Conservation (phyloP, 2,113 vertebrate species). For the Zootoca vivipara region DNA sequence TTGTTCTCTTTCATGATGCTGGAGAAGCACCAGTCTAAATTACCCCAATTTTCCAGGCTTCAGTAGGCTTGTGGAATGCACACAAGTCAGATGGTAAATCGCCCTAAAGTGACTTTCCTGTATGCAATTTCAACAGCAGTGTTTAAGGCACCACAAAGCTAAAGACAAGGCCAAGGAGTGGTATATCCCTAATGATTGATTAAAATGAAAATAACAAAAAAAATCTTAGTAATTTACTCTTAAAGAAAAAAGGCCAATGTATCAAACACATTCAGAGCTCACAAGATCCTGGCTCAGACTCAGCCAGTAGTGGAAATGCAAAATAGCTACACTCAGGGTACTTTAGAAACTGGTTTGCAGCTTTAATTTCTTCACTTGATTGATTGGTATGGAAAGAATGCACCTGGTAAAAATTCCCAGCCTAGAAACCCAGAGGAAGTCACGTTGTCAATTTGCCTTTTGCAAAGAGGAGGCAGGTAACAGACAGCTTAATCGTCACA, state of each 20-base stretch:
- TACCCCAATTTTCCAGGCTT: slow-evolving; percentile 32
- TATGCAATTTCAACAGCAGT: neutral
- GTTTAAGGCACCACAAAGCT: neutral
- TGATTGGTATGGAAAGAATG: slow-evolving; percentile 80
- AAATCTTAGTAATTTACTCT: neutral
- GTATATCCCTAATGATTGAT: neutral
- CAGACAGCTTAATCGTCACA: slow-evolving; percentile 28
- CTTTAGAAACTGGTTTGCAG: slow-evolving; percentile 63
- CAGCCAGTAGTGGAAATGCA: slow-evolving; percentile 54
- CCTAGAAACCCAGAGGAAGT: slow-evolving; percentile 47
- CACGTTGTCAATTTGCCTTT: slow-evolving; percentile 1
- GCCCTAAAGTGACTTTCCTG: slow-evolving; percentile 7
- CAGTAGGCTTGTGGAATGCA: slow-evolving; percentile 23
- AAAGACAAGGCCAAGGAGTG: neutral
- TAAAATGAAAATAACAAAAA: slow-evolving; percentile 5
- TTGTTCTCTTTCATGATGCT: slow-evolving; percentile 9
- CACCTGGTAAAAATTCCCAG: slow-evolving; percentile 69
- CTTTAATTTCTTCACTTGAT: slow-evolving; percentile 64
- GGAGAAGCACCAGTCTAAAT: slow-evolving; percentile 29
- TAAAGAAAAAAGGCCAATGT: slow-evolving; percentile 49
- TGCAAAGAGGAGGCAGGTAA: slow-evolving; percentile 22
- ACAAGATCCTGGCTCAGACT: slow-evolving; percentile 39
- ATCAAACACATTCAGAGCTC: slow-evolving; percentile 31
- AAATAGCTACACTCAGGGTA: slow-evolving; percentile 62
- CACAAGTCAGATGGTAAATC: slow-evolving; percentile 9